Evolutionary conservation across 2,797 vertebrate species (phyloP), one percentile per base, ranked within the genome.

Genomic region (Oryzias sinensis): DNA sequence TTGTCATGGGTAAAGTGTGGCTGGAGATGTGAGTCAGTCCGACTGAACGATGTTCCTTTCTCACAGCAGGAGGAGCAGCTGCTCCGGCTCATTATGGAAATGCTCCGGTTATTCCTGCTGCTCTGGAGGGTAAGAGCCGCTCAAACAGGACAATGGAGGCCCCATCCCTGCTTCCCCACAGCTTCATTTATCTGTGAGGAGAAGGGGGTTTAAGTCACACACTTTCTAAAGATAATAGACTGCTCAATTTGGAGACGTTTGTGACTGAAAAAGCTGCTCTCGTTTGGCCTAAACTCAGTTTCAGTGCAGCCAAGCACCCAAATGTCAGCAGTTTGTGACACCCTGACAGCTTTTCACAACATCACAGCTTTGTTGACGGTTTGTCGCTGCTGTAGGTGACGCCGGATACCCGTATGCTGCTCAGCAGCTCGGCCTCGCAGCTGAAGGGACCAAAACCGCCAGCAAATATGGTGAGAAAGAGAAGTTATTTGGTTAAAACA

Each of bases 381-480:
- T 14, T 4, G 53, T 27, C 11, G 18, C 6, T 15, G 57, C 5
- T 65, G 50, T 37, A 92, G 91, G 83, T 72, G 88, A 89, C 4
- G 79, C 66, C 1, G 77, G 87, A 5, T 91, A 88, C 74, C 87
- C 88, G 0, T 91, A 89, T 24, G 65, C 62, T 7, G 57, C 88
- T 24, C 91, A 92, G 69, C 83, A 85, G 14, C 83, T 90, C 43
- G 65, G 64, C 52, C 77, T 90, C 14, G 77, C 63, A 0, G 85
- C 83, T 13, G 88, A 91, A 45, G 84, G 76, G 0, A 56, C 72
- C 25, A 91, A 92, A 87, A 54, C 82, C 4, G 41, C 82, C 46
- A 81, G 53, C 74, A 90, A 90, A 80, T 90, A 88, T 58, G 91
- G 91, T 93, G 53, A 82, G 88, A 80, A 53, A 49, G n/a, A 24